Percentiles rank a stretch among this genome's conserved stretches.
Evolutionary conservation across 2,888 invertebrate species (phyloP).

Genomic region (Sialis lutaria): DNA sequence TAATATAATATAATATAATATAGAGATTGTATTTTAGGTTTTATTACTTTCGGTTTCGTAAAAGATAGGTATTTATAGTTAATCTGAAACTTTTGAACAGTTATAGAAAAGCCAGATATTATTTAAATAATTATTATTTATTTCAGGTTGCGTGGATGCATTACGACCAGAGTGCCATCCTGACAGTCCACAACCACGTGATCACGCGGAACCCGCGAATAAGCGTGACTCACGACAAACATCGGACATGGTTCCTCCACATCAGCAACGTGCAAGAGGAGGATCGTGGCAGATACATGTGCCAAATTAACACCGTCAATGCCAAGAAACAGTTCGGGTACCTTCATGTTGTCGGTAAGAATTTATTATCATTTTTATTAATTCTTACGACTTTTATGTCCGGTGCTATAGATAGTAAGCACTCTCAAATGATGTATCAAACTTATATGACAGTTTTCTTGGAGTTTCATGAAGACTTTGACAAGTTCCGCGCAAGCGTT

Average conservation of each 20-base stretch:
- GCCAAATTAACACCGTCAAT: conserved; percentile 83
- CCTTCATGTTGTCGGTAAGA: conserved; percentile 80
- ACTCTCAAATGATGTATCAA: too few species aligned
- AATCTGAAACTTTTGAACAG: too few species aligned
- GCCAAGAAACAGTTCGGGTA: conserved; percentile 88
- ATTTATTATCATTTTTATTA: background rate
- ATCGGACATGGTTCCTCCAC: conserved; percentile 84
- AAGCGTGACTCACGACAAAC: conserved; percentile 82
- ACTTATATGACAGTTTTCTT: too few species aligned
- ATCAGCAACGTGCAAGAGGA: conserved; percentile 83
- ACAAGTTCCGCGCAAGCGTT: too few species aligned
- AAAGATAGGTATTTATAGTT: too few species aligned
- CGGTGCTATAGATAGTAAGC: too few species aligned
- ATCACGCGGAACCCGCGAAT: conserved; percentile 85
- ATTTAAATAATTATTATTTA: conserved; percentile 11
- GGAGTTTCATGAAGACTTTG: too few species aligned
- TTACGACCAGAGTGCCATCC: conserved; percentile 82
- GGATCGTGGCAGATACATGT: conserved; percentile 86
- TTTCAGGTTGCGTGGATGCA: conserved; percentile 91
- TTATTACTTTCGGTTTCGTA: too few species aligned
- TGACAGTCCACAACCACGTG: conserved; percentile 87
- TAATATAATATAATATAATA: too few species aligned
- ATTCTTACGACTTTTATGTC: too few species aligned
- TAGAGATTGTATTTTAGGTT: too few species aligned
- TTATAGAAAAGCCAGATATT: background rate